Conservation (phyloP, 2,888 invertebrate species). For the Lordiphosa fenestrarum region DNA sequence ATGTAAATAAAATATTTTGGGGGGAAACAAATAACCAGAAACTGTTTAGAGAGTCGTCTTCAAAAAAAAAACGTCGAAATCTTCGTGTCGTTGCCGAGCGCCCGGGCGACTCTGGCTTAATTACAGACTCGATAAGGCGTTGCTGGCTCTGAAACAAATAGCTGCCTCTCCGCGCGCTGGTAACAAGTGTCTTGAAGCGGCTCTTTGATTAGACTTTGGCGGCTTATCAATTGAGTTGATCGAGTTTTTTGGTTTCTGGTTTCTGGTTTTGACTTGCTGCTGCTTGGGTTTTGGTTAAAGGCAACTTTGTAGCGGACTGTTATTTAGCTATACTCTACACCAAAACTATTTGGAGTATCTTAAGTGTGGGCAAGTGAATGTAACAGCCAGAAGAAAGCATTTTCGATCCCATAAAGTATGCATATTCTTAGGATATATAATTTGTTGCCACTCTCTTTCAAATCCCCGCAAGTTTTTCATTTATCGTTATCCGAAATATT, state of each 20-base stretch:
- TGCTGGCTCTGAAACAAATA: conserved; percentile 48
- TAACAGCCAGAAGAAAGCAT: too few relatives aligned
- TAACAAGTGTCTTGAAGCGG: conserved; percentile 53
- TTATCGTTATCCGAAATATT: too few relatives aligned
- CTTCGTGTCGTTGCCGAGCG: conserved; percentile 3
- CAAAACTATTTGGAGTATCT: too few relatives aligned
- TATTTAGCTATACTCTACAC: not conserved
- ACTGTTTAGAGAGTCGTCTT: conserved; percentile 18
- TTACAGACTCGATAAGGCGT: conserved; percentile 61
- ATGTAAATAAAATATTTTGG: conserved; percentile 39
- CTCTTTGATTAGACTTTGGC: conserved; percentile 38
- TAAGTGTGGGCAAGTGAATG: too few relatives aligned
- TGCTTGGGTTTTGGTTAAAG: conserved; percentile 32
- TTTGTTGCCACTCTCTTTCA: too few relatives aligned
- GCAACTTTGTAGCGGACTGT: not conserved
- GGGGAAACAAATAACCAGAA: not conserved
- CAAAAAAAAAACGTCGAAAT: conserved; percentile 15
- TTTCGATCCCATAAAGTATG: too few relatives aligned
- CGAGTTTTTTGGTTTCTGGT: conserved; percentile 27
- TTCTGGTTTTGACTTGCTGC: conserved; percentile 47
- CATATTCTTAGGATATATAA: too few relatives aligned
- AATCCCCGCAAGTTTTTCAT: too few relatives aligned
- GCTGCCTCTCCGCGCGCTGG: conserved; percentile 18
- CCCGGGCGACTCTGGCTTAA: conserved; percentile 44
- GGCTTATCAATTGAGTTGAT: conserved; percentile 30